Evolutionary conservation across 2,113 vertebrate genomes (phyloP).

Genomic region (Pyxicephalus adspersus): DNA sequence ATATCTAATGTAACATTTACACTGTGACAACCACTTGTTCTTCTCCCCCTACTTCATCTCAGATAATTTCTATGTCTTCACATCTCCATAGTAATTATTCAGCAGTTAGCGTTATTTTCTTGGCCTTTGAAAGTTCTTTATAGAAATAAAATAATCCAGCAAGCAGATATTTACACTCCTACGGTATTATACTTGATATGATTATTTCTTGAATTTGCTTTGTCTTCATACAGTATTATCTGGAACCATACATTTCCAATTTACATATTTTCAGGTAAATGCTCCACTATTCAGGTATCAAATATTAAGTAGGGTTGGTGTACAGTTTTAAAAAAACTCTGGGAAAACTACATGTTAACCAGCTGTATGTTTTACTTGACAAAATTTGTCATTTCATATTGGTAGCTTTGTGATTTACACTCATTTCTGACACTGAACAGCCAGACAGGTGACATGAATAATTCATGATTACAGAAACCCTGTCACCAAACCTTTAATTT

Average conservation of each 20-base stretch:
- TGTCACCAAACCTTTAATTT: no score
- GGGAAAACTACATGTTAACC: no score
- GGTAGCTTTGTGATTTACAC: no score
- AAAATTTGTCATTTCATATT: no score
- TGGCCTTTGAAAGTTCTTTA: constrained; percentile 23
- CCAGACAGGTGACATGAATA: no score
- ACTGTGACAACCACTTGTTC: background rate
- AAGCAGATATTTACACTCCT: constrained; percentile 11
- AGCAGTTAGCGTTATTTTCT: constrained; percentile 19
- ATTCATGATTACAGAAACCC: no score
- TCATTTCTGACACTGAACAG: no score
- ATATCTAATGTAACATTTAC: constrained; percentile 1
- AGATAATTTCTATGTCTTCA: constrained; percentile 10
- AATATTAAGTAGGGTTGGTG: no score
- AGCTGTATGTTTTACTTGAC: no score
- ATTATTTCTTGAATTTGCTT: background rate
- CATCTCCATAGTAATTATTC: constrained; percentile 22
- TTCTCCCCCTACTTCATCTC: background rate
- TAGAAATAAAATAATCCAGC: background rate
- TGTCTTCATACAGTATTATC: background rate
- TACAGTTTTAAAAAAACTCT: no score
- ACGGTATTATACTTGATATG: constrained; percentile 7
- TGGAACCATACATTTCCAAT: background rate
- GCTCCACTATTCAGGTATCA: no score
- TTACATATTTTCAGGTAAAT: background rate